Evolutionary conservation across 53 echinoderm and acorn worm genomes (phyloP), one percentile per base, ranked within the genome.

Genomic region (Crossaster papposus): DNA sequence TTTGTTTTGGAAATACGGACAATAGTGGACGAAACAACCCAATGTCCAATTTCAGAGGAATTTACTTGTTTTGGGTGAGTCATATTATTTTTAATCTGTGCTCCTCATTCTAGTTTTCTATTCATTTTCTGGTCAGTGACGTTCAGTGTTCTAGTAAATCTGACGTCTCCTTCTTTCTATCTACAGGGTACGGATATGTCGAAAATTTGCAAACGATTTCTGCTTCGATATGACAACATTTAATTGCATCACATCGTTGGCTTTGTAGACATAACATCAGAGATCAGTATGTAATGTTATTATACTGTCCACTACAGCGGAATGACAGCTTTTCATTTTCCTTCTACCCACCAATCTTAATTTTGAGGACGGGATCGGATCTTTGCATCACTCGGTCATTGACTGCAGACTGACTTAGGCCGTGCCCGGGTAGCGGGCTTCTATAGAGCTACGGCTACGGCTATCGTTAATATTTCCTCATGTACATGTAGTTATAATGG

Each of bases 321-420:
- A 68, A 26, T 68, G 68, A 68, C 68, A 68, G 68, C 68, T 68
- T 68, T 68, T 68, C 68, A 68, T 68, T 68, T 68, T 26, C 28
- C 28, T 23, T 28, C 2, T 68, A 26, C 68, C 58, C 58, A 58
- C 58, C 58, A 58, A 58, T 58, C 58, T 18, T 68, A 11, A 68
- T 20, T 10, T 68, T 10, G 28, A 68, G 68, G 68, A 58, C 68
- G 28, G 68, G 68, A n/a, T 68, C 68, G 68, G 68, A n/a, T 68
- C 26, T 68, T 68, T 23, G 3, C 28, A 6, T 26, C 68, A 23
- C 3, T 28, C 68, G 68, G 68, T 68, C 68, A 28, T 26, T 68
- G 68, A 68, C 68, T 68, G 68, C 68, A 28, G 44, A 44, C 44
- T 44, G 44, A n/a, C n/a, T n/a, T n/a, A n/a, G n/a, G n/a, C n/a